These are phyloP conservation scores for Scaptomyza polygonia DNA, from an alignment of 2,888 invertebrate genomes.

Conservation along the genomic window DNA sequence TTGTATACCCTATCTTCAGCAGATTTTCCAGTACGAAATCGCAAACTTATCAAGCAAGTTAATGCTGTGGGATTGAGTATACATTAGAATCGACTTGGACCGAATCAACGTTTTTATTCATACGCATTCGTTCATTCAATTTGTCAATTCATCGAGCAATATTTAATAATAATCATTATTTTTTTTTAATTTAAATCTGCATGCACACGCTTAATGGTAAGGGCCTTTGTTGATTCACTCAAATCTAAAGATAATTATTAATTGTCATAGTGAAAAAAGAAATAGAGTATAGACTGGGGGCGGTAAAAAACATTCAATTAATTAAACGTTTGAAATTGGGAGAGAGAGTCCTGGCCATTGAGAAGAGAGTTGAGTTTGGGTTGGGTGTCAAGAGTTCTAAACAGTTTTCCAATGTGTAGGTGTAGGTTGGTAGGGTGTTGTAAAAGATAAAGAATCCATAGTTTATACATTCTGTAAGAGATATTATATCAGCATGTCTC, in stretches of 20 bases:
- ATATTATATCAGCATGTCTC: constrained; percentile 20
- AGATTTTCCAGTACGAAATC: too few species aligned
- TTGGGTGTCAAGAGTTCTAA: constrained; percentile 9
- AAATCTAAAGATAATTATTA: constrained; percentile 46
- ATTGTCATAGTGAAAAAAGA: constrained; percentile 38
- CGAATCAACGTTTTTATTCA: constrained; percentile 23
- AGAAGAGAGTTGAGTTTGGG: constrained; percentile 7
- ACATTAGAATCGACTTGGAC: constrained; percentile 19
- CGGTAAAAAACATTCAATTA: constrained; percentile 43
- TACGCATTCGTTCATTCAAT: constrained; percentile 22
- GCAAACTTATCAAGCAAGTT: too few species aligned
- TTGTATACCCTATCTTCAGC: constrained; percentile 33
- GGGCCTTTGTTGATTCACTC: constrained; percentile 17
- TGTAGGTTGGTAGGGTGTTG: not conserved
- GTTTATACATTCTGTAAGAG: constrained; percentile 31
- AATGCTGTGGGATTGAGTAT: constrained; percentile 26
- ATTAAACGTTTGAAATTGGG: constrained; percentile 24
- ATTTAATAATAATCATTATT: constrained; percentile 46
- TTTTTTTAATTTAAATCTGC: constrained; percentile 44
- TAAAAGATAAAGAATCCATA: constrained; percentile 4
- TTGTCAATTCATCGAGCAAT: constrained; percentile 28
- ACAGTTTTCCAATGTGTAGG: constrained; percentile 14
- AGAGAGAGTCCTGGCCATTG: constrained; percentile 34
- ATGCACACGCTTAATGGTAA: constrained; percentile 51
- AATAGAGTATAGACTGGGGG: constrained; percentile 4